phyloP scores from a whole-genome alignment of 1,140 invertebrate species.

The Streblospio benedicti region DNA sequence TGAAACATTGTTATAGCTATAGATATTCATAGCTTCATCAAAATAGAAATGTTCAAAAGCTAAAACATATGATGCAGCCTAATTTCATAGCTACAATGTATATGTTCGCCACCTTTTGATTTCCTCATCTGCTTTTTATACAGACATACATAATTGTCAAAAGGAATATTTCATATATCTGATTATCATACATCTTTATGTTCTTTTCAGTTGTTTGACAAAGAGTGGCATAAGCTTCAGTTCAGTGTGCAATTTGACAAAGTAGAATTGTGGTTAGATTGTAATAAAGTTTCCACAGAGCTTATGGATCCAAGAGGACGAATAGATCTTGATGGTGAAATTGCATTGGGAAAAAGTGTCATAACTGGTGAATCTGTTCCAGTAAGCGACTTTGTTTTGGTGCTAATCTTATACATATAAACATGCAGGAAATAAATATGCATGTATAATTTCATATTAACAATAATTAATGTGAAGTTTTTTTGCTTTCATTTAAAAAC shows the following conservation, averaged over 20 bases:
- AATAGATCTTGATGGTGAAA: conserved; percentile 59
- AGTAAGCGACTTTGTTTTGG: conserved; percentile 49
- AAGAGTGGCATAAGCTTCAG: conserved; percentile 71
- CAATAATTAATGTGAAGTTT: neutral
- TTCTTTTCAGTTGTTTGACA: conserved; percentile 58
- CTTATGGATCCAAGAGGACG: conserved; percentile 51
- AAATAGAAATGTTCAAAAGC: too few species aligned
- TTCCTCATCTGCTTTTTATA: too few species aligned
- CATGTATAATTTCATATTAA: too few species aligned
- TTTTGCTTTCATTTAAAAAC: neutral
- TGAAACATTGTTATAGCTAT: too few species aligned
- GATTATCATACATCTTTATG: conserved; percentile 7
- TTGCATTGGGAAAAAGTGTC: conserved; percentile 57
- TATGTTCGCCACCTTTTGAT: too few species aligned
- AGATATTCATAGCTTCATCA: too few species aligned
- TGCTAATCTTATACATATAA: too few species aligned
- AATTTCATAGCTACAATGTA: too few species aligned
- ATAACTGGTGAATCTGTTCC: conserved; percentile 52
- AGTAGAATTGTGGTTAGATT: conserved; percentile 62
- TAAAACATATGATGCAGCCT: too few species aligned
- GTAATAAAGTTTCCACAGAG: conserved; percentile 47
- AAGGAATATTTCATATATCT: neutral
- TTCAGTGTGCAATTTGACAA: conserved; percentile 60
- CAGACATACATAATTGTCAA: too few species aligned
- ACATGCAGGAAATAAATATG: too few species aligned